Conservation (phyloP, 2,113 vertebrate genomes). For the Phaethon lepturus region DNA sequence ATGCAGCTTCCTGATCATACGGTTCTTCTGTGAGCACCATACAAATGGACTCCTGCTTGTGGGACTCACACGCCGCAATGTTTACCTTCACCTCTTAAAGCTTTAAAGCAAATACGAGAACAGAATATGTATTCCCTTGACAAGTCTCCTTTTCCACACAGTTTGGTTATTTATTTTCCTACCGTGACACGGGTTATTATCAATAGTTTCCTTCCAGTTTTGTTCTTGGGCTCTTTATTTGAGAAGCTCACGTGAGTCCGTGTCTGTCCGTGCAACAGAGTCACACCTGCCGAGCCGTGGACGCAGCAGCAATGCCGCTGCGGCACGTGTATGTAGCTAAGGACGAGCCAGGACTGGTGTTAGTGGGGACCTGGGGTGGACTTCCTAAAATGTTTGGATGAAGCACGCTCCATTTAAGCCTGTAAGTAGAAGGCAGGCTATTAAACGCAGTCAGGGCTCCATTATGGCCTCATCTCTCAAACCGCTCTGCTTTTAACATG, state of each 20-base stretch:
- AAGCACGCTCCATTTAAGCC: neutral
- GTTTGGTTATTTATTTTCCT: neutral
- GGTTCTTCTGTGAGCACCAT: neutral
- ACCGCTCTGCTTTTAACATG: neutral
- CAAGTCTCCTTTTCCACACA: neutral
- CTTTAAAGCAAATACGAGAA: neutral
- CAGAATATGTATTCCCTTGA: neutral
- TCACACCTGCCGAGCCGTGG: neutral
- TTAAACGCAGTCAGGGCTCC: neutral
- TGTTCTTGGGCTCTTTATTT: neutral
- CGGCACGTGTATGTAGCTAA: accelerated
- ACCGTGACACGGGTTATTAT: accelerated
- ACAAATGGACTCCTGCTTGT: neutral
- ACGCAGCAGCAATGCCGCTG: accelerated
- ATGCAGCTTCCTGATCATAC: neutral
- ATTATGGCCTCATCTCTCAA: neutral
- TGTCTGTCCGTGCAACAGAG: neutral
- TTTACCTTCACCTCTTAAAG: neutral
- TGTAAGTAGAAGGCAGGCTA: neutral
- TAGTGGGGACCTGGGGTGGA: neutral
- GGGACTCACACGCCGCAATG: accelerated
- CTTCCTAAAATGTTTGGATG: neutral
- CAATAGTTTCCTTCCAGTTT: neutral
- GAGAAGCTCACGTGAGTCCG: accelerated
- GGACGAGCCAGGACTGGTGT: neutral